Evolutionary conservation across 2,888 invertebrate species (phyloP), one percentile per base, ranked within the genome.

Genomic region (Caenorhabditis sinica): DNA sequence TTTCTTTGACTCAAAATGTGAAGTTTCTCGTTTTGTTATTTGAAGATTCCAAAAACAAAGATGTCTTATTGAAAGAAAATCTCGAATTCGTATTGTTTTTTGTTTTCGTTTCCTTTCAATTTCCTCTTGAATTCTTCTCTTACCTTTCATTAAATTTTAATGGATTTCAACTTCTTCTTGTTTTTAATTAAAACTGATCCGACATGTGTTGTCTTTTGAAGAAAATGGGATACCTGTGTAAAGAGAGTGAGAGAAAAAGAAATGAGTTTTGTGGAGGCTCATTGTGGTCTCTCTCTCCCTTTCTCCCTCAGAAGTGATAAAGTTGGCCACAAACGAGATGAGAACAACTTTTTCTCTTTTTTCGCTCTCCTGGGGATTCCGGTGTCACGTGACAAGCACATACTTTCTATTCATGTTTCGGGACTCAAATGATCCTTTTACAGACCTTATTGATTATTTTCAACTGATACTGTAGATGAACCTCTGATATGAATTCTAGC

Each of bases 271-370:
- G 11, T 11, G 11, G 15, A 4, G 56, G 60, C 60, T 61, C 72
- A 28, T 30, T 49, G 60, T 23, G 61, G 40, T 11, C 40, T 40
- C 40, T 40, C 13, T 40, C 13, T 40, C 40, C 13, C 40, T 40
- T 13, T 9, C 61, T 72, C 28, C 61, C 49, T 61, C 63, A n/a
- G n/a, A 53, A 74, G 63, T 74, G 74, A 63, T 74, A 74, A 63
- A 63, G 53, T 20, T 63, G 40, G 63, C 63, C 74, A 74, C 74
- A 74, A 63, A 74, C 63, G 51, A 56, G 56, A 74, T 56, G 68
- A 30, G 51, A 68, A 68, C 68, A 68, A 51, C 68, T 43, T 49
- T 49, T 30, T 45, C 20, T 65, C 36, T 25, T 43, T 33, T 65
- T 40, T n/a, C 17, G 20, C 40, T 63, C 43, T 66, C 58, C 71